Conservation (phyloP, 2,888 invertebrate genomes). For the Cacoxenus indagator region DNA sequence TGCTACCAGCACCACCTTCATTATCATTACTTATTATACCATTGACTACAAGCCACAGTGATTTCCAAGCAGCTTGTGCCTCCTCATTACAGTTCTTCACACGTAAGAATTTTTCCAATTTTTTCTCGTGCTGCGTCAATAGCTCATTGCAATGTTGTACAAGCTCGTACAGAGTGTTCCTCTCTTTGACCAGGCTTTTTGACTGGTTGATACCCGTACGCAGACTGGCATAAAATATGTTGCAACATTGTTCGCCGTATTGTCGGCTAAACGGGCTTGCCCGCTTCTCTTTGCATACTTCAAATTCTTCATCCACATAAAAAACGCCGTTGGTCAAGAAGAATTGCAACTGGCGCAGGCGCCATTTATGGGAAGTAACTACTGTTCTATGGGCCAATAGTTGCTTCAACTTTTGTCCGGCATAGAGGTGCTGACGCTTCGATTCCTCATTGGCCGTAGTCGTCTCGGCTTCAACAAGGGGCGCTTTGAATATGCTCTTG, state of each 20-base stretch:
- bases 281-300: slow-evolving; percentile 55
- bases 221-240: slow-evolving; percentile 79
- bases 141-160: slow-evolving; percentile 75
- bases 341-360: slow-evolving; percentile 76
- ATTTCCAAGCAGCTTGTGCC: slow-evolving; percentile 76
- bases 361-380: slow-evolving; percentile 73
- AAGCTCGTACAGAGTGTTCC: slow-evolving; percentile 74
- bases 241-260: slow-evolving; percentile 75
- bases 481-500: slow-evolving; percentile 75
- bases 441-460: slow-evolving; percentile 73
- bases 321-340: slow-evolving; percentile 78
- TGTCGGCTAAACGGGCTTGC: slow-evolving; percentile 71
- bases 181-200: slow-evolving; percentile 76
- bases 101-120: slow-evolving; percentile 73
- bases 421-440: slow-evolving; percentile 79
- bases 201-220: slow-evolving; percentile 72
- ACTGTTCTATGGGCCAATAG: slow-evolving; percentile 69
- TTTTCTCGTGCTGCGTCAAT: slow-evolving; percentile 70
- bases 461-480: slow-evolving; percentile 70
- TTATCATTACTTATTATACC: not conserved
- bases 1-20: slow-evolving; percentile 66
- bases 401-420: slow-evolving; percentile 74
- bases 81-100: slow-evolving; percentile 73
- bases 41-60: slow-evolving; percentile 71
- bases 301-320: slow-evolving; percentile 71